Evolutionary conservation across 1,140 invertebrate species (phyloP).

Genomic region (Euschistus heros): DNA sequence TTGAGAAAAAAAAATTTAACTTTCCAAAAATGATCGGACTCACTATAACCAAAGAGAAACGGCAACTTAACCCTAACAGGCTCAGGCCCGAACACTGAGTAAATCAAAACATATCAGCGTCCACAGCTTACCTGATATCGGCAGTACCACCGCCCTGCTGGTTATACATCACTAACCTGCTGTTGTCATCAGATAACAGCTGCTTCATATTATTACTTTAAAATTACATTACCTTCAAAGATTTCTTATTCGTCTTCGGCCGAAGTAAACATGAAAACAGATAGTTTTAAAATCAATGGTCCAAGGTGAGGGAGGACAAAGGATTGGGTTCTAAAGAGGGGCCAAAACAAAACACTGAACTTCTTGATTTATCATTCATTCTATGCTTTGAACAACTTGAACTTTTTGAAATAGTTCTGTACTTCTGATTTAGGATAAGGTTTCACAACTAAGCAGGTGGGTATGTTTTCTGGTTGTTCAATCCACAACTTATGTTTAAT

Average conservation of each 20-base stretch:
- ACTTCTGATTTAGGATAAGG: slow-evolving; percentile 80
- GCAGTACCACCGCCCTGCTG: not conserved
- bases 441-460: slow-evolving; percentile 86
- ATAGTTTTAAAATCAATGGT: too few species aligned
- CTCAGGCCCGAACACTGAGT: not conserved
- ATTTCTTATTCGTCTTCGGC: too few species aligned
- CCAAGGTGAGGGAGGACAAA: too few species aligned
- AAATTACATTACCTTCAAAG: too few species aligned
- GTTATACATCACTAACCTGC: too few species aligned
- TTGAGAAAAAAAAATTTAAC: not conserved
- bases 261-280: too few species aligned
- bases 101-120: slow-evolving; percentile 9
- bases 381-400: slow-evolving; percentile 65
- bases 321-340: too few species aligned
- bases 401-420: slow-evolving; percentile 75
- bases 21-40: not conserved
- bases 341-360: too few species aligned
- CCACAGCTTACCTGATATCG: slow-evolving; percentile 3
- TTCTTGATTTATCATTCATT: too few species aligned
- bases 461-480: slow-evolving; percentile 93
- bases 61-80: slow-evolving; percentile 1
- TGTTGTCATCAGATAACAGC: too few species aligned
- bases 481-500: slow-evolving; percentile 91
- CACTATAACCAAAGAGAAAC: not conserved
- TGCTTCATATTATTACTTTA: too few species aligned